phyloP scores from a whole-genome alignment of 2,888 invertebrate genomes.

The Thysanoteuthis rhombus region DNA sequence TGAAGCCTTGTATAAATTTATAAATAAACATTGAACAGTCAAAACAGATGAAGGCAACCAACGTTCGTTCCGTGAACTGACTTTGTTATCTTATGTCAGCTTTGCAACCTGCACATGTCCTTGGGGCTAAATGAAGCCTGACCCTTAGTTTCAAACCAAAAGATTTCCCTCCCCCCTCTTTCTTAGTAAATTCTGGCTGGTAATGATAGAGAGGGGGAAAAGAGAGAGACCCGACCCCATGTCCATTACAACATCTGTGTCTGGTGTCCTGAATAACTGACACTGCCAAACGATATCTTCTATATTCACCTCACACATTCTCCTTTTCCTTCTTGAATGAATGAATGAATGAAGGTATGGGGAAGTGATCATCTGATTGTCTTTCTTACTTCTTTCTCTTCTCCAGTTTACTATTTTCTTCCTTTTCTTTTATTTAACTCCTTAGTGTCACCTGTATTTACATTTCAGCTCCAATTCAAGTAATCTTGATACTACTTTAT shows the following conservation, averaged over 20 bases:
- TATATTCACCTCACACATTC: neutral
- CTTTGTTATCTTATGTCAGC: neutral
- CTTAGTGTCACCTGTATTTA: neutral
- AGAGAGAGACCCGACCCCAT: too few species aligned
- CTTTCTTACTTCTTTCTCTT: neutral
- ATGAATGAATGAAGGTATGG: too few species aligned
- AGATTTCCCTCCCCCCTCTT: neutral
- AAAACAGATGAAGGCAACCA: neutral
- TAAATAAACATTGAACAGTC: neutral
- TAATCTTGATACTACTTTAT: neutral
- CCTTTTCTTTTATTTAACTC: neutral
- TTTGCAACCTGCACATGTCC: conserved; percentile 12
- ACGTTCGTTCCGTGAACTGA: neutral
- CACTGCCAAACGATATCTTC: neutral
- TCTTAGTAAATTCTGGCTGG: neutral
- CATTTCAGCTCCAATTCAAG: neutral
- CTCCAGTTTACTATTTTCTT: neutral
- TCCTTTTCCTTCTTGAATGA: neutral
- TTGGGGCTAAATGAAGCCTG: neutral
- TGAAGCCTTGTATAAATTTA: neutral
- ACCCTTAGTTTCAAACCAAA: neutral
- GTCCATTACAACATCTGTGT: neutral
- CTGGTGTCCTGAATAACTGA: neutral
- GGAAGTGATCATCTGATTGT: too few species aligned
- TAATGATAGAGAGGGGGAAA: too few species aligned